Evolutionary conservation across 1,140 invertebrate genomes (phyloP), one percentile per base, ranked within the genome.

Genomic region (Aplysia californica): DNA sequence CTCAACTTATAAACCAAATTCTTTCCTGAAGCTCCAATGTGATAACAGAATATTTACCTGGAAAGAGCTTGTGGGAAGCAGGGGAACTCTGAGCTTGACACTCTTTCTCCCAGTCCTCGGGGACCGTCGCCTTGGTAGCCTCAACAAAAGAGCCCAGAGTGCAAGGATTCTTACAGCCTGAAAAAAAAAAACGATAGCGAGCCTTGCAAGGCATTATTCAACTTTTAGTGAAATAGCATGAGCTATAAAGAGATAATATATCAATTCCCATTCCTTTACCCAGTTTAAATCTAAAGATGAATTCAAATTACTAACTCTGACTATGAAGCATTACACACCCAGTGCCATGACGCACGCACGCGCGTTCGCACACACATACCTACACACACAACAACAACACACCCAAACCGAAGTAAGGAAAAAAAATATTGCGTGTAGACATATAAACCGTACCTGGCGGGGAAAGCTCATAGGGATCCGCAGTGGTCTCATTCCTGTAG

Each of bases 401-500:
- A 36, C 15, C 5, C 35, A 50, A 35, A 10, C 23, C 39, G 15
- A 23, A n/a, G 15, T 44, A 41, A 18, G 31, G 29, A 39, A 23
- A 23, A 41, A 69, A 6, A 31, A 23, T n/a, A 3, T 69, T 3
- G 20, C 67, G n/a, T 41, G 15, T n/a, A 33, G 33, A 29, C 23
- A 29, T 31, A 58, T 0, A 23, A 29, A 3, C 68, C 65, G 70
- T 78, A 85, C 84, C 81, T 61, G 79, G 74, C 29, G 82, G 21
- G 6, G 36, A 36, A 18, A 84, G 41, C 3, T 64, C 35, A 59
- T 75, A 55, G 1, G 77, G 78, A 18, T 74, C 72, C 41, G 29
- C 23, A 21, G 59, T 76, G 15, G 84, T 82, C 21, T 80, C 76
- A 66, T 85, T 87, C 73, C 79, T 86, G 56, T 83, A 88, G 70